Evolutionary conservation across 2,888 invertebrate species (phyloP).

Genomic region (Tachystola acroxantha): DNA sequence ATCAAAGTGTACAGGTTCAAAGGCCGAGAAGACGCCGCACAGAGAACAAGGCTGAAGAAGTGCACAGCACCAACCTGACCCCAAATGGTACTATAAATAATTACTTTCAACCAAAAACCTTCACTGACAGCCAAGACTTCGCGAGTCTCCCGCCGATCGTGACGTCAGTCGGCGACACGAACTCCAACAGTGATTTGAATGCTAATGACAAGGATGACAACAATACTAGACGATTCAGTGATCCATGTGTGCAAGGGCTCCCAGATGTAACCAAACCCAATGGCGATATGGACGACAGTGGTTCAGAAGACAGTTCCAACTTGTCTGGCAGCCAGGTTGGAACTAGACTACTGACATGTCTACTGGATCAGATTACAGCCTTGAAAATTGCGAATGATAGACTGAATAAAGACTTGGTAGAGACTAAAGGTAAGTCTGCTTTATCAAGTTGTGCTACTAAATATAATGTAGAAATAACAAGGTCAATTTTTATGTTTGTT

Average conservation of each 20-base stretch:
- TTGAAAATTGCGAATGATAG: constrained; percentile 86
- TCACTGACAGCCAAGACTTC: constrained; percentile 70
- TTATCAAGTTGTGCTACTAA: background rate
- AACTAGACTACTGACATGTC: constrained; percentile 78
- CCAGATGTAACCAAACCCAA: constrained; percentile 61
- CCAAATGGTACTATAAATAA: constrained; percentile 31
- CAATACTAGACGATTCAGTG: constrained; percentile 80
- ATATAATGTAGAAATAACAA: no score
- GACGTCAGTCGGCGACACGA: constrained; percentile 71
- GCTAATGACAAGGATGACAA: constrained; percentile 73
- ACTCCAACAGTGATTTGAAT: constrained; percentile 64
- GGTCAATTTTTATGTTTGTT: background rate
- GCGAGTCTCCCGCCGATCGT: constrained; percentile 86
- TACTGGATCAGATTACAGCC: constrained; percentile 85
- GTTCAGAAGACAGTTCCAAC: constrained; percentile 75
- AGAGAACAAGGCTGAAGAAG: constrained; percentile 50
- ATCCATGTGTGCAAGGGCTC: constrained; percentile 80
- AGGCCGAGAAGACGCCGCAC: constrained; percentile 48
- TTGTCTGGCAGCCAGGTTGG: constrained; percentile 75
- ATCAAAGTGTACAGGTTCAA: constrained; percentile 55
- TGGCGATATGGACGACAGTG: constrained; percentile 67
- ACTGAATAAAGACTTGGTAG: constrained; percentile 85
- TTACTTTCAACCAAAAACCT: constrained; percentile 61
- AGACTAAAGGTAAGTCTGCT: constrained; percentile 79
- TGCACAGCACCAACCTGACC: constrained; percentile 35